Conservation (phyloP, 2,888 invertebrate genomes). For the Lasioglossum vierecki region DNA sequence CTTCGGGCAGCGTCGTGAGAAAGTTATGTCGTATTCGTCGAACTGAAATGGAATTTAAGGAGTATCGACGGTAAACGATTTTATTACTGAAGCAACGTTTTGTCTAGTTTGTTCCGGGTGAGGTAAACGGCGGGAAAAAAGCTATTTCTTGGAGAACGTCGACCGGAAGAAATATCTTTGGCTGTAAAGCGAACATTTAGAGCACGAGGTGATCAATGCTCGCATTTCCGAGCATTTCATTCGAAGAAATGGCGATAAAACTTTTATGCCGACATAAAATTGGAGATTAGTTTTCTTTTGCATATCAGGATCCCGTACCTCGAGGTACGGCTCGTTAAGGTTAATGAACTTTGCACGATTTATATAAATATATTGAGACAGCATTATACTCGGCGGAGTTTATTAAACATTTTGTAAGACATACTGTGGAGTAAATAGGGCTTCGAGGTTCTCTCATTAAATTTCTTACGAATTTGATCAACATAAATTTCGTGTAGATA, state of each 20-base stretch:
- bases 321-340: neutral
- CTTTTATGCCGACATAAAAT: conserved; percentile 16
- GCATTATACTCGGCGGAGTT: neutral
- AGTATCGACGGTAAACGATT: conserved; percentile 2
- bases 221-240: neutral
- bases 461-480: neutral
- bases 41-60: neutral
- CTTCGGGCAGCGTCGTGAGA: neutral
- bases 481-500: neutral
- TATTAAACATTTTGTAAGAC: neutral
- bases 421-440: neutral
- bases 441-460: neutral
- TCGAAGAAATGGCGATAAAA: neutral
- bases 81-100: neutral
- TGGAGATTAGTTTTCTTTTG: conserved; percentile 16
- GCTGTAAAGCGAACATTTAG: conserved; percentile 5
- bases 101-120: neutral
- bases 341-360: neutral
- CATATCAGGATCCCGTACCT: neutral
- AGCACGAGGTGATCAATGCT: neutral
- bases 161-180: conserved; percentile 14
- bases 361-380: neutral
- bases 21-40: neutral
- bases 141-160: conserved; percentile 4
- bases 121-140: conserved; percentile 3